Base-by-base conservation (phyloP, 2,797 vertebrate species). In the Denticeps clupeoides region DNA sequence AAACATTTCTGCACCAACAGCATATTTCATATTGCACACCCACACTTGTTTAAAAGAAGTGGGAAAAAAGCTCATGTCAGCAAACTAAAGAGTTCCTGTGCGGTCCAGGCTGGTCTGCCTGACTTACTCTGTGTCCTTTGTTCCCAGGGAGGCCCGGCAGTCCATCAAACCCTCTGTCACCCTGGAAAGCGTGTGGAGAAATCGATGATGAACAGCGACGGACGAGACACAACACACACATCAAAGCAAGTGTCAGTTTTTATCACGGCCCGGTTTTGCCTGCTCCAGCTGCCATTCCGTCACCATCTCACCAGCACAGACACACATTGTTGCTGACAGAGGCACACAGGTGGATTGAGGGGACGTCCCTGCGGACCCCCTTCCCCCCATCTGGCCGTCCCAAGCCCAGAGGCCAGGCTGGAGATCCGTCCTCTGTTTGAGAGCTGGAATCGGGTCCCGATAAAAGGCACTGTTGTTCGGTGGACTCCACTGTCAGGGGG, bases 101-200 rank as follows among this genome's bases (percentile, higher is more conserved):
- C n/a, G n/a, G n/a, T n/a, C n/a, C n/a, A n/a, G n/a, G n/a, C n/a
- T n/a, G n/a, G n/a, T n/a, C n/a, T n/a, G n/a, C 49, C 32, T 9
- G 51, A 77, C 90, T 86, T 67, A 95, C 92, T 75, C 69, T 80
- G 65, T 89, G 87, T 60, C 92, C 92, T 55, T 93, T 90, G 63
- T 89, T 76, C 51, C 92, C 92, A 11, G 86, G 85, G 61, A 91
- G 83, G 66, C 92, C 92, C 4, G 88, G 88, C 42, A 93, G 77
- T 52, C 91, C 92, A 15, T 93, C 89, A 58, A 93, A 96, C 42
- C 91, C 92, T 45, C 89, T 45, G 25, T 27, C 42, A 28, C 42
- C 35, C 35, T 38, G 35, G 38, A 51, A 62, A 66, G 66, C 57
- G 67, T 61, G 63, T 19, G 65, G 41, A 67, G 41, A 73, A 31